Evolutionary conservation across 2,888 invertebrate species (phyloP).

Genomic region (Nesidiocoris tenuis): DNA sequence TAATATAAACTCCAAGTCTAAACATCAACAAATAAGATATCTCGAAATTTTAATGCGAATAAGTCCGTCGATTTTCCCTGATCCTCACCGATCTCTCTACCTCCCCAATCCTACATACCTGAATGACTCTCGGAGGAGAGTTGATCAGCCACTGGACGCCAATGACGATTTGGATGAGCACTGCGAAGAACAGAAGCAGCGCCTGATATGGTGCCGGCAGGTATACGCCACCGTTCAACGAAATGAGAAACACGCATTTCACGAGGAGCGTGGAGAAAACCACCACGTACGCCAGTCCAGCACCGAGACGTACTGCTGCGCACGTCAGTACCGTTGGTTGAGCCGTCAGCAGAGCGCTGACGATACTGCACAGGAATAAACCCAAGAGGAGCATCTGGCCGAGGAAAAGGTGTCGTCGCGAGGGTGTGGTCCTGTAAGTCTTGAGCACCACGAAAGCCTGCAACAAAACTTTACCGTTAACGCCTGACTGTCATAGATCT

Average conservation of each 20-base stretch:
- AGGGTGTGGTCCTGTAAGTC: constrained; percentile 78
- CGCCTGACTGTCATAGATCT: too few relatives aligned
- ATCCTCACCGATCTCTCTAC: too few relatives aligned
- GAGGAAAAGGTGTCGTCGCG: constrained; percentile 79
- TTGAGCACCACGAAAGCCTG: constrained; percentile 76
- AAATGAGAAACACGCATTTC: constrained; percentile 89
- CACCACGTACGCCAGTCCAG: constrained; percentile 76
- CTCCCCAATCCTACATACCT: too few relatives aligned
- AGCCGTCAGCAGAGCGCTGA: constrained; percentile 75
- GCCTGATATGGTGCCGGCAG: constrained; percentile 88
- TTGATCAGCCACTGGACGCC: constrained; percentile 82
- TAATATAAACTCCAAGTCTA: too few relatives aligned
- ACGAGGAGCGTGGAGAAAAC: constrained; percentile 89
- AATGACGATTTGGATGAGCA: constrained; percentile 84
- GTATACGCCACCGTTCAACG: constrained; percentile 87
- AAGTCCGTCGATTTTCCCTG: too few relatives aligned
- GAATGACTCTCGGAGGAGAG: constrained; percentile 65
- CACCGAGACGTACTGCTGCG: constrained; percentile 75
- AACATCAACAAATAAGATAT: too few relatives aligned
- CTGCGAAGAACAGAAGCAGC: constrained; percentile 83
- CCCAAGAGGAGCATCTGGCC: constrained; percentile 85
- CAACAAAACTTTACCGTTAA: too few relatives aligned
- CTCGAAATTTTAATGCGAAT: too few relatives aligned
- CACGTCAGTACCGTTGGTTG: constrained; percentile 78
- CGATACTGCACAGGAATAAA: constrained; percentile 75